Percentiles rank a stretch among this genome's conserved stretches.
Conservation (phyloP, 1,140 invertebrate species). For the Lepidurus arcticus region DNA sequence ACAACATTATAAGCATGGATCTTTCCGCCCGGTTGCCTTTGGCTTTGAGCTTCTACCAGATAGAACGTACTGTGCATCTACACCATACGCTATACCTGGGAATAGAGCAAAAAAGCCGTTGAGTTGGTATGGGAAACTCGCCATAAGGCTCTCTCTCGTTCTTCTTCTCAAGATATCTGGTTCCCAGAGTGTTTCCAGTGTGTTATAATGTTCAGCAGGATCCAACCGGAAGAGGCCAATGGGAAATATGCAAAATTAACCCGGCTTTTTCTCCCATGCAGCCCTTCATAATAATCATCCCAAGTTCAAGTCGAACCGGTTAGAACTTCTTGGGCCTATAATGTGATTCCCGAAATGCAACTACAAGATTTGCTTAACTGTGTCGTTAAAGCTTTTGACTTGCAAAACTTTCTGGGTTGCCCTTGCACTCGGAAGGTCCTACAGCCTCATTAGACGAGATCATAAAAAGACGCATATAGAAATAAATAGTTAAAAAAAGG, state of each 20-base stretch:
- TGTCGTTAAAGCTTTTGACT: neutral
- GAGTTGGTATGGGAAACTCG: conserved; percentile 1
- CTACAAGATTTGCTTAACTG: conserved; percentile 8
- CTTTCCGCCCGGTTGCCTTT: neutral
- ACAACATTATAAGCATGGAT: neutral
- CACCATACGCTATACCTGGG: neutral
- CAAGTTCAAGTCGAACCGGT: neutral
- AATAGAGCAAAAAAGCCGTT: neutral
- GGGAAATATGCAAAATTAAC: conserved; percentile 19
- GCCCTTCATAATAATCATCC: neutral
- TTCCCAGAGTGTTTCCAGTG: neutral
- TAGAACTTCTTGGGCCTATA: neutral
- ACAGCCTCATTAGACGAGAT: neutral
- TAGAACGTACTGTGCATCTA: neutral
- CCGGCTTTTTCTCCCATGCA: neutral
- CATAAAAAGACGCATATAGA: neutral
- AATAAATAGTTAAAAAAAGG: neutral
- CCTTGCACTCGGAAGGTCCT: neutral
- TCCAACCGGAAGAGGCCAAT: conserved; percentile 1
- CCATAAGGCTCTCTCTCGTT: conserved; percentile 9
- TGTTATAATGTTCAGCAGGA: neutral
- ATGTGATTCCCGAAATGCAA: neutral
- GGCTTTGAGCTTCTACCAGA: neutral
- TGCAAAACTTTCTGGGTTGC: neutral
- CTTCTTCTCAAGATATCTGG: no score